Evolutionary conservation across 2,113 vertebrate species (phyloP).

Genomic region (Poeciliopsis prolifica): DNA sequence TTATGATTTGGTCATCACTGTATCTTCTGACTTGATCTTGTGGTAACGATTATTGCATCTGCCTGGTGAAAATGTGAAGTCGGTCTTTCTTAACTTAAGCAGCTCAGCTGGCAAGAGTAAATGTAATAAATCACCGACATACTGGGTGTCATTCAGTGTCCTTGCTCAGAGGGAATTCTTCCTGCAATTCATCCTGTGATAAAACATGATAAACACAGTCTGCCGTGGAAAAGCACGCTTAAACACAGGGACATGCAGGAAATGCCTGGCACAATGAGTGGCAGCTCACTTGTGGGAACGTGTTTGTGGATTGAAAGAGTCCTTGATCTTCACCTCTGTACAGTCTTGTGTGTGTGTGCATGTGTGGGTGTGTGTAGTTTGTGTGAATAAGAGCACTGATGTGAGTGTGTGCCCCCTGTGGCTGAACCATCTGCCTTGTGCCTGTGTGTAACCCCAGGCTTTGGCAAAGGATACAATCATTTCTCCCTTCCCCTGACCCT

Average conservation of each 20-base stretch:
- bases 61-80: constrained; percentile 45
- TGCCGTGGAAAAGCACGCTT: constrained; percentile 8
- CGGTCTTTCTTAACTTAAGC: constrained; percentile 32
- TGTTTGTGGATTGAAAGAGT: constrained; percentile 27
- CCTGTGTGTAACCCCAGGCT: constrained; percentile 56
- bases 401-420: constrained; percentile 35
- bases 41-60: background rate
- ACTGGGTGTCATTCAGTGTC: constrained; percentile 46
- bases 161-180: constrained; percentile 51
- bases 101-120: constrained; percentile 47
- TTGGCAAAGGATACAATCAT: constrained; percentile 49
- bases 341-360: constrained; percentile 3
- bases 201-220: constrained; percentile 40
- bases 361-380: constrained; percentile 2
- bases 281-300: background rate
- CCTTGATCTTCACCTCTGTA: constrained; percentile 43
- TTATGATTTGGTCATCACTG: background rate
- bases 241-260: constrained; percentile 29
- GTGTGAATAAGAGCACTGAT: background rate
- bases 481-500: constrained; percentile 29
- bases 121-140: constrained; percentile 50
- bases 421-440: constrained; percentile 70
- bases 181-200: constrained; percentile 44
- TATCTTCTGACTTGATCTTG: constrained; percentile 14
- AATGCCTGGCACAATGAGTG: constrained; percentile 20